Conservation (phyloP, 2,797 vertebrate species). For the Pseudotriccus pelzelni region DNA sequence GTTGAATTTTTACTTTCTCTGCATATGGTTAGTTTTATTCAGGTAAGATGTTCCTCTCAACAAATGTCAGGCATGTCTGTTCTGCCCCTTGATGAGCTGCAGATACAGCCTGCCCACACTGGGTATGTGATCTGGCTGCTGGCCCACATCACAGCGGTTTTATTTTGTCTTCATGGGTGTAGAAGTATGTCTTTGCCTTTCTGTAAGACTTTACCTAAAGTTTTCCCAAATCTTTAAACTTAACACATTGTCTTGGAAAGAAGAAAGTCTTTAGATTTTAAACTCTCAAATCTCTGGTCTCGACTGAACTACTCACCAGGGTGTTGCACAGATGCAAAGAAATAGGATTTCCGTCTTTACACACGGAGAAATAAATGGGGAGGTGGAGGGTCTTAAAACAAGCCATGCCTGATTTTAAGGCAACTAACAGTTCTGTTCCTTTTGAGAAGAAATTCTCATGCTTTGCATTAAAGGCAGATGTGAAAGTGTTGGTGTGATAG, state of each 20-base stretch:
- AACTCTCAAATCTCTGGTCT: neutral
- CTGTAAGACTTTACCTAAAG: neutral
- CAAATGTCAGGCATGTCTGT: neutral
- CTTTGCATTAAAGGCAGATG: neutral
- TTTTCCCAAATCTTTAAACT: neutral
- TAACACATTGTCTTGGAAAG: neutral
- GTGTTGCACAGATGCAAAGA: neutral
- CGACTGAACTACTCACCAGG: neutral
- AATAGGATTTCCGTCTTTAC: neutral
- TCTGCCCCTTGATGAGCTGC: neutral
- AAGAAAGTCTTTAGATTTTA: neutral
- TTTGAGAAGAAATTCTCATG: neutral
- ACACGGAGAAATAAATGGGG: neutral
- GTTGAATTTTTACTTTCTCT: neutral
- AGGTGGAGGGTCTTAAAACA: neutral
- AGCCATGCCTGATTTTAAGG: neutral
- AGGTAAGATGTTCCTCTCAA: neutral
- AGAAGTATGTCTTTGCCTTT: neutral
- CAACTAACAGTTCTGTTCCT: neutral
- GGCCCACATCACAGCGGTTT: neutral
- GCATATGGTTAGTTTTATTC: neutral
- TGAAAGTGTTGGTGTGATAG: neutral
- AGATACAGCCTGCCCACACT: neutral
- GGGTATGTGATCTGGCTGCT: neutral
- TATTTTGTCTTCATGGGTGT: neutral